Percentiles rank a stretch among this genome's conserved stretches.
phyloP scores from a whole-genome alignment of 2,888 invertebrate genomes.

The Brassicogethes aeneus region DNA sequence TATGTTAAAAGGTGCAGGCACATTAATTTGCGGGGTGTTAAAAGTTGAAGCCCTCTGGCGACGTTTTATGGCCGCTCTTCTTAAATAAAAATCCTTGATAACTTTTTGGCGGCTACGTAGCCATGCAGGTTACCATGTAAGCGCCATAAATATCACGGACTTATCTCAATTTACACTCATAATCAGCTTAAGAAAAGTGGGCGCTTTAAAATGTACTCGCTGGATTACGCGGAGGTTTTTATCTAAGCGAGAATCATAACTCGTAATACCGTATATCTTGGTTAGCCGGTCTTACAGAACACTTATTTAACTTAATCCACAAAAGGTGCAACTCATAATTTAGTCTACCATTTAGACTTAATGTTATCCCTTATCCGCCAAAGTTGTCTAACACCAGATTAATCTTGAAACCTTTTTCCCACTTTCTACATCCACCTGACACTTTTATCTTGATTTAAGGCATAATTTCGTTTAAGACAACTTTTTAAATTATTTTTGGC shows the following conservation, averaged over 20 bases:
- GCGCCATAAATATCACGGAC: slow-evolving; percentile 43
- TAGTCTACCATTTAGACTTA: slow-evolving; percentile 1
- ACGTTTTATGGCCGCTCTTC: slow-evolving; percentile 17
- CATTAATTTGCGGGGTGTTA: slow-evolving; percentile 16
- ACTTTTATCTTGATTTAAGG: too few relatives aligned
- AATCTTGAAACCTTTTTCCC: too few relatives aligned
- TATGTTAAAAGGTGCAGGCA: slow-evolving; percentile 12
- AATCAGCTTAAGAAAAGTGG: slow-evolving; percentile 45
- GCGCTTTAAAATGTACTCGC: slow-evolving; percentile 41
- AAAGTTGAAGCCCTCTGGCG: slow-evolving; percentile 21
- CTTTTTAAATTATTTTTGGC: too few relatives aligned
- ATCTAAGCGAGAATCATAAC: slow-evolving; percentile 33
- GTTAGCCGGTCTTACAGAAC: slow-evolving; percentile 24
- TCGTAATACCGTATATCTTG: slow-evolving; percentile 32
- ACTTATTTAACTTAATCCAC: slow-evolving; percentile 7
- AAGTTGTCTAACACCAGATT: not conserved
- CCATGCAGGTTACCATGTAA: slow-evolving; percentile 37
- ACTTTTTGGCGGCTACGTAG: slow-evolving; percentile 16
- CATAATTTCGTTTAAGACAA: too few relatives aligned
- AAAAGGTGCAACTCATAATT: slow-evolving; percentile 6
- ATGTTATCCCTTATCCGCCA: too few relatives aligned
- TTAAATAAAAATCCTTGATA: slow-evolving; percentile 22
- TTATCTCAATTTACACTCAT: slow-evolving; percentile 44
- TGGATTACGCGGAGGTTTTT: slow-evolving; percentile 37
- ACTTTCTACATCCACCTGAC: too few relatives aligned